Percentiles rank a stretch among this genome's conserved stretches.
Conservation (phyloP, 92 coral and sea anemone genomes). For the Palythoa caribaeorum region DNA sequence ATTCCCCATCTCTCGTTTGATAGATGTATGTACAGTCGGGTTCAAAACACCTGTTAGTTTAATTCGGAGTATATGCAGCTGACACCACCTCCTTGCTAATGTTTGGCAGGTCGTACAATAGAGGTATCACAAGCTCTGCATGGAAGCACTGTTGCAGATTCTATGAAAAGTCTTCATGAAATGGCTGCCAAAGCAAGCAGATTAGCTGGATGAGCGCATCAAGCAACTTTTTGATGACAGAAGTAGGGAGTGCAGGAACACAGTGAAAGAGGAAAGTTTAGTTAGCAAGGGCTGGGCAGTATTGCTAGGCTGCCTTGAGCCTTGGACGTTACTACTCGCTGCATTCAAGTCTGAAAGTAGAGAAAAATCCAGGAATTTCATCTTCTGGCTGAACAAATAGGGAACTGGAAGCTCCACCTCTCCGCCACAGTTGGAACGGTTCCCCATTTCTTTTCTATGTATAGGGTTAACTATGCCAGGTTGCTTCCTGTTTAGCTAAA, state of each 20-base stretch:
- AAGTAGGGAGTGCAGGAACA: conserved; percentile 32
- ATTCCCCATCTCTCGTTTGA: no score
- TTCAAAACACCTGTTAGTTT: conserved; percentile 66
- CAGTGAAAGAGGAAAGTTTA: conserved; percentile 36
- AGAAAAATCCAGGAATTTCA: conserved; percentile 57
- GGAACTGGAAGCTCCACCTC: conserved; percentile 43
- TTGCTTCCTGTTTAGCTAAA: conserved; percentile 44
- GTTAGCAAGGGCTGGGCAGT: no score
- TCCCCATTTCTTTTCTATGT: conserved; percentile 54
- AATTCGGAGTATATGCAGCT: conserved; percentile 69
- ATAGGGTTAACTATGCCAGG: conserved; percentile 40
- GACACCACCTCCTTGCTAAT: conserved; percentile 57
- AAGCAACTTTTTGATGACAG: conserved; percentile 13
- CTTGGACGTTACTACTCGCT: conserved; percentile 1
- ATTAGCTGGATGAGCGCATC: no score
- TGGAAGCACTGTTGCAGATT: conserved; percentile 56
- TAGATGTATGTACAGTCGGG: conserved; percentile 50
- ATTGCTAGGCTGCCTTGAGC: conserved; percentile 16
- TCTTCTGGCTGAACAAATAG: conserved; percentile 63
- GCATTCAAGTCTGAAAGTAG: conserved; percentile 32
- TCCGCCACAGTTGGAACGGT: conserved; percentile 37
- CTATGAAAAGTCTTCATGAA: conserved; percentile 37
- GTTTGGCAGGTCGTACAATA: conserved; percentile 65
- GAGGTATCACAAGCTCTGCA: conserved; percentile 52
- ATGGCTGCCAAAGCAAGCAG: no score